Evolutionary conservation across 2,113 vertebrate species (phyloP).

Genomic region (Sebastes fasciatus): DNA sequence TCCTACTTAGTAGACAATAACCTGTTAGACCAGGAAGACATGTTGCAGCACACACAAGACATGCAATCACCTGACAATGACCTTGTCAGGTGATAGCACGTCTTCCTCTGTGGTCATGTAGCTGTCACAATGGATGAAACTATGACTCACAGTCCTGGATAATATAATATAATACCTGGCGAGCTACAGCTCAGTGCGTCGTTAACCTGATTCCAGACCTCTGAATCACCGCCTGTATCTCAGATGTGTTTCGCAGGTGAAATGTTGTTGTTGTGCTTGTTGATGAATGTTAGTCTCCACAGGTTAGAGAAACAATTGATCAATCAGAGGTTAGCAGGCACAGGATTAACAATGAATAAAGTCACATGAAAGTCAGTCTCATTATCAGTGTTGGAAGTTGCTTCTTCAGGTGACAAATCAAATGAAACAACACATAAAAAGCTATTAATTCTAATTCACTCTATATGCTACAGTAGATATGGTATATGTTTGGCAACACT

Average conservation of each 20-base stretch:
- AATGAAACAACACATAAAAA: neutral
- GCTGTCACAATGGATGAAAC: slow-evolving; percentile 31
- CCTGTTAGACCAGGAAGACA: too few relatives aligned
- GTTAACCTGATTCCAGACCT: slow-evolving; percentile 5
- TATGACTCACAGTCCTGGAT: slow-evolving; percentile 43
- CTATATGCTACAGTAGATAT: neutral
- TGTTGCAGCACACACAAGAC: too few relatives aligned
- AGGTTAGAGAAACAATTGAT: neutral
- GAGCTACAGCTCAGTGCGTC: neutral
- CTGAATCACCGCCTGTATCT: slow-evolving; percentile 33
- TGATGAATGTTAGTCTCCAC: neutral
- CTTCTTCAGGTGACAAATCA: neutral
- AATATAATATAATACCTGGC: slow-evolving; percentile 17
- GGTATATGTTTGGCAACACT: neutral
- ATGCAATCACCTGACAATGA: neutral
- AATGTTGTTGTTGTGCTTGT: neutral
- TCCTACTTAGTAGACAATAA: too few relatives aligned
- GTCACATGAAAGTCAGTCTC: neutral
- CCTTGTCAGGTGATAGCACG: slow-evolving; percentile 27
- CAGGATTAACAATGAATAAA: neutral
- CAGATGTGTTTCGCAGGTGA: neutral
- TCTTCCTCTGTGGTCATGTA: slow-evolving; percentile 4
- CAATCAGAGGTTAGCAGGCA: neutral
- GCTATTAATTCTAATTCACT: neutral
- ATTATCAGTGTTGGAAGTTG: neutral